phyloP scores from a whole-genome alignment of 2,113 vertebrate species.

The Mastomys natalensis region DNA sequence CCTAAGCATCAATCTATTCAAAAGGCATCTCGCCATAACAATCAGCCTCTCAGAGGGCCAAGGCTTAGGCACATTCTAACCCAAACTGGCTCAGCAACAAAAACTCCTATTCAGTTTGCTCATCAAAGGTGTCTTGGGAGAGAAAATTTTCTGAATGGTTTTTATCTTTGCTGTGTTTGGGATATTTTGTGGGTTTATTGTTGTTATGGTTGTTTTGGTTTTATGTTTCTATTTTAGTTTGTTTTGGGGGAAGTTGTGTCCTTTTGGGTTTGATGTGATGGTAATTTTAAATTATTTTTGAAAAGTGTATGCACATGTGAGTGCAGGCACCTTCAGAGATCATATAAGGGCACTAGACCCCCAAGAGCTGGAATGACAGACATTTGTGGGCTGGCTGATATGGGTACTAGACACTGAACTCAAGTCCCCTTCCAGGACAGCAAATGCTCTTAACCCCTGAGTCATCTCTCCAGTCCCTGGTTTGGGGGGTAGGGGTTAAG shows the following conservation, averaged over 20 bases:
- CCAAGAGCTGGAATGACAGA: background rate
- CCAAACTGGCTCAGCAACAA: conserved; percentile 6
- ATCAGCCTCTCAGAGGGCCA: conserved; percentile 38
- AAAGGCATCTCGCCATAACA: conserved; percentile 33
- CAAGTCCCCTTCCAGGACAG: background rate
- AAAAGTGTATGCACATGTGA: background rate
- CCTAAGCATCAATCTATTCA: conserved; percentile 1
- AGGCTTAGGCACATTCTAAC: conserved; percentile 5
- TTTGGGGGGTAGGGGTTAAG: background rate
- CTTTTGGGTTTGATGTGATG: background rate
- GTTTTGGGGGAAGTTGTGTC: background rate
- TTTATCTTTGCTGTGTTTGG: background rate
- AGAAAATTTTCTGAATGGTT: background rate
- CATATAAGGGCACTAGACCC: background rate
- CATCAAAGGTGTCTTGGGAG: background rate
- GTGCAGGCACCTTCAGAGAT: background rate
- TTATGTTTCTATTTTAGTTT: background rate
- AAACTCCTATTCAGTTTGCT: too few relatives aligned
- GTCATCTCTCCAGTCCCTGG: too few relatives aligned
- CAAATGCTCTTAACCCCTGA: too few relatives aligned
- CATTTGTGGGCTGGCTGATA: background rate
- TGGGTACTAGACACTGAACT: background rate
- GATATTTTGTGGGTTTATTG: background rate
- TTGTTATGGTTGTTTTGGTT: background rate
- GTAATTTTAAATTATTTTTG: background rate